A percentile compares a stretch with the other conserved stretches of the same genome.
Conservation (phyloP, 1,140 invertebrate species). For the Conus betulinus region DNA sequence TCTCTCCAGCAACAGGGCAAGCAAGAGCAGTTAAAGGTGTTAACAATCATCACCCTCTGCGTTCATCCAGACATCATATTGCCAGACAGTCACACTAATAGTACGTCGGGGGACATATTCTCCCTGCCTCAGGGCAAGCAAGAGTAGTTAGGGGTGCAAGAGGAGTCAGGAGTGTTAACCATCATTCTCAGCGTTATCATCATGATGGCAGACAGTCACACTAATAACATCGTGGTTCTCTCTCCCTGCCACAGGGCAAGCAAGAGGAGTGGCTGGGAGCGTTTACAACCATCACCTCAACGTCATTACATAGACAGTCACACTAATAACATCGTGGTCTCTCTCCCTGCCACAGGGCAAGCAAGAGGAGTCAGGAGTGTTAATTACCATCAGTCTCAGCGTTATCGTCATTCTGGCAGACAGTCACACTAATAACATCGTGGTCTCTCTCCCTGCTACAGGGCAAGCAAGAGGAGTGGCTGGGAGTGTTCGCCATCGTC, state of each 20-base stretch:
- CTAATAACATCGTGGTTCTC: too few relatives aligned
- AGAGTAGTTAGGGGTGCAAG: slow-evolving; percentile 13
- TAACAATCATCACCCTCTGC: background rate
- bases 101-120: too few relatives aligned
- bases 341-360: background rate
- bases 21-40: slow-evolving; percentile 21
- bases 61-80: too few relatives aligned
- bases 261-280: slow-evolving; percentile 27
- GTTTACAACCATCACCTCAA: background rate
- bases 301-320: too few relatives aligned
- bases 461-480: slow-evolving; percentile 23
- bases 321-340: too few relatives aligned
- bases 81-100: too few relatives aligned
- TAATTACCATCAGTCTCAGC: background rate
- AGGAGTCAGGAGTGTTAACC: too few relatives aligned
- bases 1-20: background rate
- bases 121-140: background rate
- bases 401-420: too few relatives aligned
- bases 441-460: background rate
- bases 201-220: too few relatives aligned
- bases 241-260: background rate
- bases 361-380: slow-evolving; percentile 21
- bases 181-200: too few relatives aligned
- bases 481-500: slow-evolving; percentile 27
- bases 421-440: too few relatives aligned